Conservation (phyloP, 2,888 invertebrate genomes). For the Himalopsyche japonica region DNA sequence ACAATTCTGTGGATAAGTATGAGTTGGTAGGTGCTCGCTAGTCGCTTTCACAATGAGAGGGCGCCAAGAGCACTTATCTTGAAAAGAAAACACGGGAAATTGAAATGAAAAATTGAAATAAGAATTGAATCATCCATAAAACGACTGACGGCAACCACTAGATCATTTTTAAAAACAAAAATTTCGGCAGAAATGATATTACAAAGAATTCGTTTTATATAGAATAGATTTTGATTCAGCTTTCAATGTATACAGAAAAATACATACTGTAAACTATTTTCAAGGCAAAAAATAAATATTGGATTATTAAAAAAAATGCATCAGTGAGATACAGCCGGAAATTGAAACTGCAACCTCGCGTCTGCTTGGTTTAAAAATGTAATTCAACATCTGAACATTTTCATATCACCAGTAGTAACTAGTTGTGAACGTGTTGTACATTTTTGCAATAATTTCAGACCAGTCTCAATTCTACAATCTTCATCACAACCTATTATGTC, state of each 20-base stretch:
- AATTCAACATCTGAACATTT: too few species aligned
- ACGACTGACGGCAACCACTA: not conserved
- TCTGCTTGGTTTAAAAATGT: too few species aligned
- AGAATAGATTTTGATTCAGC: not conserved
- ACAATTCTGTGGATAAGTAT: not conserved
- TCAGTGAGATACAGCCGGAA: too few species aligned
- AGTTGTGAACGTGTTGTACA: too few species aligned
- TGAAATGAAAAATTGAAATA: conserved; percentile 1
- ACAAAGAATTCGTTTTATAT: not conserved
- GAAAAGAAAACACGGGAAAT: not conserved
- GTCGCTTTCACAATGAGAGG: not conserved
- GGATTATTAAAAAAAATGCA: too few species aligned
- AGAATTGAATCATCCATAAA: not conserved
- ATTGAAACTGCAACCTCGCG: too few species aligned
- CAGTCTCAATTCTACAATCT: too few species aligned
- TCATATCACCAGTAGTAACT: too few species aligned
- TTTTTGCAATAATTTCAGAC: too few species aligned
- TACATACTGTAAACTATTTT: not conserved
- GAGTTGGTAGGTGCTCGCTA: not conserved
- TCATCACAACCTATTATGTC: too few species aligned
- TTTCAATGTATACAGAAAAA: not conserved
- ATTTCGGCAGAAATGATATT: not conserved
- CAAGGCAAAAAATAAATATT: too few species aligned
- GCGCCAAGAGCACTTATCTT: not conserved
- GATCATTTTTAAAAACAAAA: not conserved